Base-by-base conservation (phyloP, 2,797 vertebrate genomes). In the Gastrophryne carolinensis region DNA sequence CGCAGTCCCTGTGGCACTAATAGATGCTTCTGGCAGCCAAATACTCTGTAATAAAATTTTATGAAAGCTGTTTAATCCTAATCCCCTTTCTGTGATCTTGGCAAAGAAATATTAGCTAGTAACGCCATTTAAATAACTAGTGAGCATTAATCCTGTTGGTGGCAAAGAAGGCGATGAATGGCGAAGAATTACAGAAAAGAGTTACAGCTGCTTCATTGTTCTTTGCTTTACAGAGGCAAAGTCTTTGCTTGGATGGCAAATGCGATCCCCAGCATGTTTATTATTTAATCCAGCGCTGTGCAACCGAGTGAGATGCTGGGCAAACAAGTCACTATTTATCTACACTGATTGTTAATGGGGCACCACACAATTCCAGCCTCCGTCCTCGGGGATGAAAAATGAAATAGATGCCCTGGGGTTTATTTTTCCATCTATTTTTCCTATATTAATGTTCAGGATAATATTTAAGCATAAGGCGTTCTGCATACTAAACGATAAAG, bases 91-190 rank as follows among this genome's bases (percentile, higher is more conserved):
- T 92, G 89, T 93, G 91, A 94, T 94, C 87, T 93, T 90, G 83
- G 83, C 86, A 89, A 85, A 89, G 88, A 87, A 91, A 88, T 91
- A 86, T 86, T 87, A 89, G 83, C 86, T 86, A 89, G 87, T 88
- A 91, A 93, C 92, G 89, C 82, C 89, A 92, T 94, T 93, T 91
- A 94, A 94, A 94, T 93, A 91, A 88, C 85, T 89, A 86, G 81
- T 86, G 80, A 89, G 86, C 91, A 89, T 90, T 94, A 93, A 94
- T 95, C 90, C 87, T 86, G 91, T 92, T 86, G 85, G 80, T 87
- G 89, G 90, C 90, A 93, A 84, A 88, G 88, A 89, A 85, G 82
- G 79, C 75, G 84, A 67, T 74, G 79, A 85, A 86, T 87, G 86
- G 92, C 88, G 94, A 93, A 92, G 91, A 92, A 84, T 84, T 84